These are phyloP conservation scores for Ylistrum balloti DNA, from an alignment of 1,140 invertebrate species.

Conservation along the genomic window DNA sequence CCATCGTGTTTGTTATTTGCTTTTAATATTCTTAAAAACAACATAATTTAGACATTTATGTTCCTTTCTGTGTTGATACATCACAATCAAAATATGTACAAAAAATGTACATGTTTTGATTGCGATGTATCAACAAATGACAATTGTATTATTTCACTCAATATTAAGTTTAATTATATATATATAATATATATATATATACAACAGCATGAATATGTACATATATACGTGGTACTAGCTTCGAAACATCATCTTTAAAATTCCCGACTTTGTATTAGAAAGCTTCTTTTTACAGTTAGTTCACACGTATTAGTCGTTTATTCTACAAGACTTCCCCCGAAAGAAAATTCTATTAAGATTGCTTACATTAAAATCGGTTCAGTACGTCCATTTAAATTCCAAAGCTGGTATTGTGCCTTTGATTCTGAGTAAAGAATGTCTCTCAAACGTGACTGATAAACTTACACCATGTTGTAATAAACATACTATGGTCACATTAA, in stretches of 20 bases:
- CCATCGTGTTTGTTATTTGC: too few relatives aligned
- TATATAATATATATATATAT: background rate
- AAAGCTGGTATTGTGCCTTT: background rate
- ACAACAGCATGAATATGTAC: background rate
- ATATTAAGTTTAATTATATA: too few relatives aligned
- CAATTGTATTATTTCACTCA: too few relatives aligned
- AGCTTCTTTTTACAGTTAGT: background rate
- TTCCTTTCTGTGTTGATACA: too few relatives aligned
- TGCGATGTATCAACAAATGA: too few relatives aligned
- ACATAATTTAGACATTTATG: too few relatives aligned
- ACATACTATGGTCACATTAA: background rate
- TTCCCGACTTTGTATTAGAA: too few relatives aligned
- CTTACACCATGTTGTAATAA: background rate
- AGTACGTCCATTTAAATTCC: background rate
- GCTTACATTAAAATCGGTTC: background rate
- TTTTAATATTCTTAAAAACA: too few relatives aligned
- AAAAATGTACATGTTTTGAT: too few relatives aligned
- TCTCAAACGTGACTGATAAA: constrained; percentile 1
- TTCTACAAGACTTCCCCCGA: background rate
- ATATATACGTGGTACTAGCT: too few relatives aligned
- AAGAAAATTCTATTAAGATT: background rate
- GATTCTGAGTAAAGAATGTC: background rate
- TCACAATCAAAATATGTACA: too few relatives aligned
- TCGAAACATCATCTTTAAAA: too few relatives aligned
- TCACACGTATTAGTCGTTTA: background rate